Evolutionary conservation across 2,888 invertebrate genomes (phyloP).

Genomic region (Orgyia antiqua): DNA sequence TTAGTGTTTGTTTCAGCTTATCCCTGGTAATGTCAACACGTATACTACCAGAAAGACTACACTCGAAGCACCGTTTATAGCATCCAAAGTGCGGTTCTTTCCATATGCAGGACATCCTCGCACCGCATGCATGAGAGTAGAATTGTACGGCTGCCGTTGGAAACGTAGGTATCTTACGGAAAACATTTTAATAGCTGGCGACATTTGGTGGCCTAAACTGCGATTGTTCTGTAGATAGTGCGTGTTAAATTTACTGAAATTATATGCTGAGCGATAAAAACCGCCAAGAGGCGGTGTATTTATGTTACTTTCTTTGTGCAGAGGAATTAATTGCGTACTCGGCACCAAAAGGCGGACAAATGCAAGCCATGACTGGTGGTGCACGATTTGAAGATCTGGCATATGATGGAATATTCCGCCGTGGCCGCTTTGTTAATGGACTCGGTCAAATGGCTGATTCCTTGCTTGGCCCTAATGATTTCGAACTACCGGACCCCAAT

Average conservation of each 20-base stretch:
- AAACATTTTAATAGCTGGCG: conserved; percentile 41
- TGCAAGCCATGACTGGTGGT: conserved; percentile 81
- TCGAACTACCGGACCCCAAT: conserved; percentile 77
- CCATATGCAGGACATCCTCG: conserved; percentile 91
- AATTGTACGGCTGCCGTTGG: conserved; percentile 89
- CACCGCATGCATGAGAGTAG: conserved; percentile 95
- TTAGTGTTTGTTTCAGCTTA: conserved; percentile 74
- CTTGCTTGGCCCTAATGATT: conserved; percentile 81
- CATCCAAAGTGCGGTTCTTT: conserved; percentile 90
- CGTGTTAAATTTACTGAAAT: conserved; percentile 19
- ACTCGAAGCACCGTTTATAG: conserved; percentile 90
- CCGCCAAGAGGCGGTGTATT: conserved; percentile 47
- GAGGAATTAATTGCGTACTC: conserved; percentile 83
- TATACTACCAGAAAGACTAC: conserved; percentile 84
- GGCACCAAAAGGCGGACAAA: conserved; percentile 81
- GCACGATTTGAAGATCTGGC: conserved; percentile 86
- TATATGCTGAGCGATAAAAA: conserved; percentile 32
- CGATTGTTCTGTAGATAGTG: conserved; percentile 33
- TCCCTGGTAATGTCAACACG: conserved; percentile 87
- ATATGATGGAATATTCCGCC: conserved; percentile 84
- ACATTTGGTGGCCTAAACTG: conserved; percentile 44
- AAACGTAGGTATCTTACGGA: conserved; percentile 65
- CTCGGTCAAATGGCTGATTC: conserved; percentile 91
- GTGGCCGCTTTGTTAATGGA: conserved; percentile 80
- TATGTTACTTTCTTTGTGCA: conserved; percentile 54